These are phyloP conservation scores for Engraulis encrasicolus DNA, from an alignment of 2,113 vertebrate genomes.

Conservation along the genomic window DNA sequence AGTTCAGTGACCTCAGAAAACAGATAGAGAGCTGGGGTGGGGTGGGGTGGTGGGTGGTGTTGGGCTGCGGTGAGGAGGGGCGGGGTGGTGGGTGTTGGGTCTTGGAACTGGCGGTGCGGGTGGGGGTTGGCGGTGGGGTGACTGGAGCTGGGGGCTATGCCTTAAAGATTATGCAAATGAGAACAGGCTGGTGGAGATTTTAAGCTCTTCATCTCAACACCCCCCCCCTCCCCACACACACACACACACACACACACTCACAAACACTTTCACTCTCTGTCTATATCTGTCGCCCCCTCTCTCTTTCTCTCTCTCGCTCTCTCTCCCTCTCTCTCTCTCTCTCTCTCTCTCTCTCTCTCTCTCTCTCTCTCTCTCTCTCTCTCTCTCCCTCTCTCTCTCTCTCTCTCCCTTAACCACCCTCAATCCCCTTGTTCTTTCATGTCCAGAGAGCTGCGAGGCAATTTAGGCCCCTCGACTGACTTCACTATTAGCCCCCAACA, in stretches of 20 bases:
- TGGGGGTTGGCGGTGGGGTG: conserved; percentile 67
- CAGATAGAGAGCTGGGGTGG: conserved; percentile 5
- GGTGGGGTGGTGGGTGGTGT: conserved; percentile 43
- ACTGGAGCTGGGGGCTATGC: conserved; percentile 59
- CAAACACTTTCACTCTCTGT: no score
- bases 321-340: neutral
- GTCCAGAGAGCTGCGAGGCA: conserved; percentile 53
- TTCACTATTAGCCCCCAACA: conserved; percentile 48
- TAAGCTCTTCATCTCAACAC: conserved; percentile 43
- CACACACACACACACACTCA: neutral
- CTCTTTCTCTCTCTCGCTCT: neutral
- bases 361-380: neutral
- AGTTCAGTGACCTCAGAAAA: conserved; percentile 69
- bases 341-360: neutral
- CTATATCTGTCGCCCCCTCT: neutral
- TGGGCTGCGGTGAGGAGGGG: no score
- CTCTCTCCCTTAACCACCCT: neutral
- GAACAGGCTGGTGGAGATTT: conserved; percentile 61
- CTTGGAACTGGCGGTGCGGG: no score
- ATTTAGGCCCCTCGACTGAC: conserved; percentile 32
- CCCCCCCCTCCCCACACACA: conserved; percentile 27
- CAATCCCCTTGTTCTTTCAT: conserved; percentile 21
- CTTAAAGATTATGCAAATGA: conserved; percentile 76
- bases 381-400: neutral
- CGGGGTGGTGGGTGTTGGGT: no score